Evolutionary conservation across 2,113 vertebrate species (phyloP), one percentile per base, ranked within the genome.

Genomic region (Chinchilla lanigera): DNA sequence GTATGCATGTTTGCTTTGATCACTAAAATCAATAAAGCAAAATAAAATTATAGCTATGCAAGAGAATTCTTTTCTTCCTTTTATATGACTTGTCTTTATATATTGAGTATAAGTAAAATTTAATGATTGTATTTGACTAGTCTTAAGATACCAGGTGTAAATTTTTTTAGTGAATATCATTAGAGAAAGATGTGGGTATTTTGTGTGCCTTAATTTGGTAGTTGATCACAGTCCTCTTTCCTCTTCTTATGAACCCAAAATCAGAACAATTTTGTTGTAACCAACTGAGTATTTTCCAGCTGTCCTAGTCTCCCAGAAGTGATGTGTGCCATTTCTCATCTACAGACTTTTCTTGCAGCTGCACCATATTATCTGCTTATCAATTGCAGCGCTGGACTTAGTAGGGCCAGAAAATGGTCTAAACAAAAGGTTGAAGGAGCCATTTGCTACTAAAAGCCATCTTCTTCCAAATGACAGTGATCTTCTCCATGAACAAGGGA

Each of bases 341-440:
- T 28, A 30, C 22, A 17, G 69, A 56, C 12, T 8, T 88, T 41
- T 7, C 22, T 19, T 41, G 20, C 2, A 30, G 6, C 41, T 54
- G 11, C 8, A 11, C 61, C 0, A 7, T 17, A 4, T 24, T 41
- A 17, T 33, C n/a, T 0, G n/a, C 52, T 5, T 6, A 1, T 38
- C n/a, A n/a, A 8, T 7, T 61, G 14, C 10, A 52, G 78, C 44
- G 30, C 5, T 47, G 22, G 10, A 52, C 85, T 60, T 0, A 1
- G 0, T 67, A n/a, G 16, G 84, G 26, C 65, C 77, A 82, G 24
- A 30, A n/a, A 86, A 9, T 24, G 13, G 13, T 26, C 24, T 41
- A 58, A 0, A 19, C 13, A 58, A 28, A 58, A 11, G 7, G 38
- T 26, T 24, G 47, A 83, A 80, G 47, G 24, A 69, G 19, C 22